Base-by-base conservation (phyloP, 2,797 vertebrate species). In the Onychomys leucogaster region DNA sequence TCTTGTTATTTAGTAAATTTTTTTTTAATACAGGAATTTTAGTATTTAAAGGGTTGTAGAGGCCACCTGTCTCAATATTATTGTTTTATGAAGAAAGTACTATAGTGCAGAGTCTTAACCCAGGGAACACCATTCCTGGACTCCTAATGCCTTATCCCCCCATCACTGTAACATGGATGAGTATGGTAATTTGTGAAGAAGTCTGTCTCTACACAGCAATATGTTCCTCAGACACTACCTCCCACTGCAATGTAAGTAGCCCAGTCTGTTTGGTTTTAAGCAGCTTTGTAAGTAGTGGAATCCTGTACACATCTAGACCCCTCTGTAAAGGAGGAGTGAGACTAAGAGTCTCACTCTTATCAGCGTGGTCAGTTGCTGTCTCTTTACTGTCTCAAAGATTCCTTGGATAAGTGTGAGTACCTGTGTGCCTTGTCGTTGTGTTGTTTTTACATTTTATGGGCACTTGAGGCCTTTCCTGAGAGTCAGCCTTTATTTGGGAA, bases 1-100 rank as follows among this genome's bases (percentile, higher is more conserved):
- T 77, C 69, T 86, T 91, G 4, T 88, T 49, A 82, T 75, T 84
- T 23, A 87, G 46, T 88, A 63, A 75, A 95, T 94, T 96, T 96
- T 93, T 77, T 80, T 92, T 91, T 78, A 43, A 77, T 94, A 73
- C 34, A 85, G 71, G 71, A 92, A 89, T 96, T 82, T 65, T 69
- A 75, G 46, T 41, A 19, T 89, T 92, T 43, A 84, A 95, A 95
- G 43, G 37, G 49, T 82, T 52, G 77, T 83, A 81, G 69, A 88
- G 84, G 84, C 69, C 4, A 69, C 59, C 29, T 84, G 76, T 7
- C 32, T 59, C 10, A 32, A 11, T 52, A 59, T 75, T 91, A 76
- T 55, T 92, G 69, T 95, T 92, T 90, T 94, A 61, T 69, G 63
- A 73, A 14, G 94, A 46, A 85, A 77, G 43, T 78, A 49, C 67